Evolutionary conservation across 2,888 invertebrate genomes (phyloP), one percentile per base, ranked within the genome.

Genomic region (Eulithis prunata): DNA sequence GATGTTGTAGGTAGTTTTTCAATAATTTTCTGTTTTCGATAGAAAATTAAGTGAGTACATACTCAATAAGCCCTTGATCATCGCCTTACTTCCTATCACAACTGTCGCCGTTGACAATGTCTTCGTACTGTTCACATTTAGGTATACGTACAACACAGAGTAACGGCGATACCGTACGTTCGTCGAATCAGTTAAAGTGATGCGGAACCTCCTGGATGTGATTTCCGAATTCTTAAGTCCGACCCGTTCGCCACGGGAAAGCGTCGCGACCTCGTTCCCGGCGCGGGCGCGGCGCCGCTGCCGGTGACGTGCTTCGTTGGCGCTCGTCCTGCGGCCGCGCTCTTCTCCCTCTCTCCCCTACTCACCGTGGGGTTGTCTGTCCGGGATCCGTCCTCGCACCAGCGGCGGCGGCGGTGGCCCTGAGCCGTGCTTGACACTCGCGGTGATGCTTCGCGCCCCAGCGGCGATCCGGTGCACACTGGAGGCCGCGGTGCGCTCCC

Each of bases 401-500:
- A 57, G 56, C 55, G 12, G 52, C 58, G 41, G 64, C 51, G 1
- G 21, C 21, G 21, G 21, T 1, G 21, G 21, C 67, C 64, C 60
- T 59, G 68, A 65, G 66, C 74, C 71, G 71, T 74, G 70, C 78
- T 80, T 79, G 68, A 75, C 84, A 86, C 85, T 84, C 87, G 83
- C 88, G 85, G 71, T 75, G 75, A 78, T 78, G 86, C 80, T 81
- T 84, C 75, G 82, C 87, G 85, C 85, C 85, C 77, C 81, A 78
- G 76, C 84, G 88, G 87, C 88, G 88, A 82, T 80, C 78, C 85
- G 82, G 82, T 81, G 80, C 77, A 79, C 81, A 89, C 89, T 89
- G 88, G 78, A 77, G 77, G 76, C 75, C 73, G 77, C 73, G 72
- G 75, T 70, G 66, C 75, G 72, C 62, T 60, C 61, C 57, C 66